A percentile compares a stretch with the other conserved stretches of the same genome.
Conservation (phyloP, 2,797 vertebrate species). For the Garrulus glandarius region DNA sequence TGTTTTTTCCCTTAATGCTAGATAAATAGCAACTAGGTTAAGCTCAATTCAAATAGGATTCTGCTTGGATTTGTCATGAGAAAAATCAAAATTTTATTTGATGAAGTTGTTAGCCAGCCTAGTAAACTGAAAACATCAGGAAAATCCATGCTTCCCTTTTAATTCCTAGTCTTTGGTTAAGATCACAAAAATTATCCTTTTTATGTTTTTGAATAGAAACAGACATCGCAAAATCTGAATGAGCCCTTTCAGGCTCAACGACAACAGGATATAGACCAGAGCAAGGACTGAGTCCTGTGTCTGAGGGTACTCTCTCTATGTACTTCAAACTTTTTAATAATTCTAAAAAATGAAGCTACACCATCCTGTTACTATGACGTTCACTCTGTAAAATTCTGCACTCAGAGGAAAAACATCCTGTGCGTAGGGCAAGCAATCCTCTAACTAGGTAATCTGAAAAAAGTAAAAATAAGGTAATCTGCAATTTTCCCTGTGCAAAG, state of each 20-base stretch:
- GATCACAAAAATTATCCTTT: neutral
- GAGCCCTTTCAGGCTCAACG: neutral
- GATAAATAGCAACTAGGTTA: constrained; percentile 9
- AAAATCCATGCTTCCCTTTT: neutral
- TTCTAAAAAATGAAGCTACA: neutral
- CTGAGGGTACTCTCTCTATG: neutral
- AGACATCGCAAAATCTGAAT: neutral
- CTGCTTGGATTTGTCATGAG: neutral
- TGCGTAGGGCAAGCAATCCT: neutral
- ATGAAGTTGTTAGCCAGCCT: neutral
- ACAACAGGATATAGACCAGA: neutral
- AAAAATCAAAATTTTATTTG: constrained; percentile 20
- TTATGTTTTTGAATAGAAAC: neutral
- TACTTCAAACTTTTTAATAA: neutral
- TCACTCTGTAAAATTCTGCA: neutral
- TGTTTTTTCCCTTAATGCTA: neutral
- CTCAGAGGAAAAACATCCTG: neutral
- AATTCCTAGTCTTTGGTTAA: neutral
- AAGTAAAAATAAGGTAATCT: neutral
- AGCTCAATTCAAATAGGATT: constrained; percentile 11
- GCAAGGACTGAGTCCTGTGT: neutral
- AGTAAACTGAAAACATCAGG: neutral
- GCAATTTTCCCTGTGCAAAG: neutral
- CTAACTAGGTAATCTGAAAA: neutral
- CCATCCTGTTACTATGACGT: neutral